A percentile compares a stretch with the other conserved stretches of the same genome.
These are phyloP conservation scores for Eueremaeus valkanovi DNA, from an alignment of 2,888 invertebrate genomes.

Conservation along the genomic window DNA sequence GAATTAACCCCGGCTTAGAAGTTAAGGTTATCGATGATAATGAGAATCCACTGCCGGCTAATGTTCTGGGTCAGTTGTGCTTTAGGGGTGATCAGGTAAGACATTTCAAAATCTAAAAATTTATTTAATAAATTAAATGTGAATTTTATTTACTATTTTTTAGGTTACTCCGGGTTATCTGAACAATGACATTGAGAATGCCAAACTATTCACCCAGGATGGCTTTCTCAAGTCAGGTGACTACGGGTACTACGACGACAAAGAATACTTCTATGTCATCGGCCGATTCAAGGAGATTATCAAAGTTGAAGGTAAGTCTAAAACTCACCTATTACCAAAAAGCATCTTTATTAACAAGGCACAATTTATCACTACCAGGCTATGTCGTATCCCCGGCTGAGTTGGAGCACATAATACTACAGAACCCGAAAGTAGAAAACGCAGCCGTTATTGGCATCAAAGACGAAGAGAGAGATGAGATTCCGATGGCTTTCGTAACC, in stretches of 20 bases:
- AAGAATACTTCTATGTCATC: neutral
- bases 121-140: no score
- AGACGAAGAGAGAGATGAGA: neutral
- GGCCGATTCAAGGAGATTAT: neutral
- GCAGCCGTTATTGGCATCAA: slow-evolving; percentile 6
- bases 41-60: neutral
- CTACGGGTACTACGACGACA: slow-evolving; percentile 7
- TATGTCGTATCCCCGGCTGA: neutral
- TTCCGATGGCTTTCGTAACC: slow-evolving; percentile 1
- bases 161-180: neutral
- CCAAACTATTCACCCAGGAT: neutral
- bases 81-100: neutral
- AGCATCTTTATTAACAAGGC: no score
- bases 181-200: neutral
- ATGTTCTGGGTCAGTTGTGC: neutral
- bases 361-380: neutral
- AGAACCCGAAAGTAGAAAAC: neutral
- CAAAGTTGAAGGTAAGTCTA: neutral
- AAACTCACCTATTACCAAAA: neutral
- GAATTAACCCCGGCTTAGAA: neutral
- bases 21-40: neutral
- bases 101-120: neutral
- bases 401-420: neutral
- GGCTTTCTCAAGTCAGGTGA: neutral
- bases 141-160: no score